Evolutionary conservation across 2,797 vertebrate species (phyloP).

Genomic region (Phrynocephalus guinanensis): DNA sequence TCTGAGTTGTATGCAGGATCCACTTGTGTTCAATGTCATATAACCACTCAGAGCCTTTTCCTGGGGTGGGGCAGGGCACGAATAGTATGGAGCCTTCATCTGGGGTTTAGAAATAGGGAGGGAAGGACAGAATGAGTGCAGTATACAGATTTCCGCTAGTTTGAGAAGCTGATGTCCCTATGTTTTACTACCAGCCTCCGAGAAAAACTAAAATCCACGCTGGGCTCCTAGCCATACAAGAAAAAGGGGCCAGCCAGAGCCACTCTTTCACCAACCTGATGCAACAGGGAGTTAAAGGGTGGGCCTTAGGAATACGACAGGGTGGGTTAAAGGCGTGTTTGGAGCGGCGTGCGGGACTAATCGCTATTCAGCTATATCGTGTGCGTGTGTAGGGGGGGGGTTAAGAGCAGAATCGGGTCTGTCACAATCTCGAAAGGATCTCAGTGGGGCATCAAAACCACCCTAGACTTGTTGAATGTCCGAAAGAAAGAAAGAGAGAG

Average conservation of each 20-base stretch:
- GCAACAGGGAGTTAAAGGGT: background rate
- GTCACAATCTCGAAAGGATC: too few species aligned
- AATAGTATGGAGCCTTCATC: background rate
- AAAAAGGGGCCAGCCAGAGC: background rate
- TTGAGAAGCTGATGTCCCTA: too few species aligned
- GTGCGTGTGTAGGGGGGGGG: background rate
- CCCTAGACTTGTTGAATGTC: slow-evolving; percentile 31
- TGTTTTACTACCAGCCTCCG: too few species aligned
- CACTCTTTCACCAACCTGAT: background rate
- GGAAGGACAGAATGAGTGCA: background rate
- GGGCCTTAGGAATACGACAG: too few species aligned
- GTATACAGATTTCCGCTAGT: too few species aligned
- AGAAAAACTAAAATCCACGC: too few species aligned
- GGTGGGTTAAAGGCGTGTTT: too few species aligned
- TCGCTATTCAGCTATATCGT: background rate
- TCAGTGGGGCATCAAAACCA: background rate
- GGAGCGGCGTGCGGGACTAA: background rate
- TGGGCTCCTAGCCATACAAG: background rate
- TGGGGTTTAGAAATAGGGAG: too few species aligned
- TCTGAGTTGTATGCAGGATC: background rate
- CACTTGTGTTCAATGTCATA: background rate
- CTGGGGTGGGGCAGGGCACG: background rate
- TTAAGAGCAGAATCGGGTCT: too few species aligned
- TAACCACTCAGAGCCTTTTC: background rate
- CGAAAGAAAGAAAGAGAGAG: too few species aligned